These are phyloP conservation scores for Peromyscus californicus DNA, from an alignment of 2,113 vertebrate genomes.

Conservation along the genomic window DNA sequence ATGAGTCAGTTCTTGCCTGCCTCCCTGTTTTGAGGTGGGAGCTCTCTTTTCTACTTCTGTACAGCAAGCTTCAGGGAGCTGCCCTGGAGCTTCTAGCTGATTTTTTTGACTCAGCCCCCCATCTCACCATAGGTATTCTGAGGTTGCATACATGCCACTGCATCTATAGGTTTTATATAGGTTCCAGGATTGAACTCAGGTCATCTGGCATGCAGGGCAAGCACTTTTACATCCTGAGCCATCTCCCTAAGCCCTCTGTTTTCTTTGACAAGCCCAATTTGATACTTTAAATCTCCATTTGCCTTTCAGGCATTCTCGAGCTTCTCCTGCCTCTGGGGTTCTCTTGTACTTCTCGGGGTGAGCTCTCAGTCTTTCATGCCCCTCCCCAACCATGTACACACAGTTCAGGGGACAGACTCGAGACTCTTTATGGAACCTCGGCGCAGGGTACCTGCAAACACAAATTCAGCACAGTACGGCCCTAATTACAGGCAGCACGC, in stretches of 20 bases:
- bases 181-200: neutral
- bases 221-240: neutral
- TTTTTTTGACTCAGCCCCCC: neutral
- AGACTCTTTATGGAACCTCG: neutral
- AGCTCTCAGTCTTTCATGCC: neutral
- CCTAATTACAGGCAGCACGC: conserved; percentile 67
- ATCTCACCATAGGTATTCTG: neutral
- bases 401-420: neutral
- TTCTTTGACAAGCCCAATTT: neutral
- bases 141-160: neutral
- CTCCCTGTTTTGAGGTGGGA: neutral
- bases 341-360: neutral
- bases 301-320: neutral
- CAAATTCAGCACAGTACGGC: neutral
- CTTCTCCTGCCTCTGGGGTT: neutral
- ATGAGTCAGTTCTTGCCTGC: neutral
- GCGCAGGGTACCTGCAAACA: fast-evolving
- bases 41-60: neutral
- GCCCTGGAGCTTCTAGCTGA: neutral
- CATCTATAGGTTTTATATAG: neutral
- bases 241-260: neutral
- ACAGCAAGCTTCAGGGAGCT: neutral
- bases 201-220: neutral
- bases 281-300: neutral
- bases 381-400: neutral